These are phyloP conservation scores for Zeugodacus cucurbitae DNA, from an alignment of 1,140 invertebrate genomes.

Conservation along the genomic window DNA sequence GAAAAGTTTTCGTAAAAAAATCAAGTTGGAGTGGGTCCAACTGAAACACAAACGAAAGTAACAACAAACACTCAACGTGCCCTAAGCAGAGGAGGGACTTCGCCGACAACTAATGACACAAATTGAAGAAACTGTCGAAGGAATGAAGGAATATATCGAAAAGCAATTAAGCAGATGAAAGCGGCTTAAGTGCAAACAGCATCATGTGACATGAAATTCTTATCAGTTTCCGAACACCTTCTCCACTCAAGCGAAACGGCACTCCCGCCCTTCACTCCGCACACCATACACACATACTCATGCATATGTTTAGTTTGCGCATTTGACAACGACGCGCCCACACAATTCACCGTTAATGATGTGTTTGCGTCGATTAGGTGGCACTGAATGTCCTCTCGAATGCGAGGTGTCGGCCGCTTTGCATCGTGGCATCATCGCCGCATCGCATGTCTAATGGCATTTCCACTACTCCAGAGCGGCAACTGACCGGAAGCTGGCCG, in stretches of 20 bases:
- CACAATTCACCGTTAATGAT: constrained; percentile 33
- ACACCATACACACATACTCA: not conserved
- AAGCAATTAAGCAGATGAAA: constrained; percentile 43
- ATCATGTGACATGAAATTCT: constrained; percentile 41
- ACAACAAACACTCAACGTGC: not conserved
- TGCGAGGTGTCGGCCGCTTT: not conserved
- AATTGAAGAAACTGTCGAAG: not conserved
- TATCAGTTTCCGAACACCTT: constrained; percentile 40
- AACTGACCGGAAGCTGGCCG: not conserved
- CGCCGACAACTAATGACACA: not conserved
- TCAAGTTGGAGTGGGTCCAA: not conserved
- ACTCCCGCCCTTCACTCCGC: not conserved
- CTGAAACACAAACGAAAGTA: not conserved
- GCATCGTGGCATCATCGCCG: not conserved
- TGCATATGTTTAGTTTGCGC: not conserved
- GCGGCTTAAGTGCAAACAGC: constrained; percentile 40
- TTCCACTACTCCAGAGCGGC: not conserved
- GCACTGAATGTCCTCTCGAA: constrained; percentile 8
- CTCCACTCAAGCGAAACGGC: not conserved
- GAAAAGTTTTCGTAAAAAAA: not conserved
- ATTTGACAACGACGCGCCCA: not conserved
- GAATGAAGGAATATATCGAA: constrained; percentile 31
- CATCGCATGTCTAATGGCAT: not conserved
- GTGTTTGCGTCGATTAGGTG: constrained; percentile 38
- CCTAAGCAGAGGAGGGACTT: not conserved